Base-by-base conservation (phyloP, 2,797 vertebrate genomes). In the Xenopus petersii region DNA sequence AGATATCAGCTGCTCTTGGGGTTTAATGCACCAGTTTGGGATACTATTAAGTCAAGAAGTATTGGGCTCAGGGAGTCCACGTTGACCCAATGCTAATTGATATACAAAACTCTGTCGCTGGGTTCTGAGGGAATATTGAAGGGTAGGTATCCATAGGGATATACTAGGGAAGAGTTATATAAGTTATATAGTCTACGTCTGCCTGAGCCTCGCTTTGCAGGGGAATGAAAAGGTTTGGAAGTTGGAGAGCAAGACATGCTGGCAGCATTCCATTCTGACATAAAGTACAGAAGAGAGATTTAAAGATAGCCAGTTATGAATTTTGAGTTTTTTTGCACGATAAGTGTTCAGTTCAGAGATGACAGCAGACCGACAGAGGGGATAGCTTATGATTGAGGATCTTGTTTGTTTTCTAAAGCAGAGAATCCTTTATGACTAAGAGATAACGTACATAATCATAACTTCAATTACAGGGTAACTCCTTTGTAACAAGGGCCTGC, bases 181-280 rank as follows among this genome's bases (percentile, higher is more conserved):
- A 42, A 42, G 36, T 42, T 42, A 42, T 42, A 6, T 42, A 42
- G 36, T 9, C 16, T 5, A 54, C 1, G 55, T 26, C 11, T 55
- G 24, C 33, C 67, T 42, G 26, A 56, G 54, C 55, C 54, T 36
- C 6, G 30, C 54, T 30, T 30, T 46, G 16, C 58, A 55, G 46
- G 30, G 36, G 54, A 65, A 51, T 36, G 47, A 30, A 55, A 59
- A 67, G 42, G 7, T 65, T 73, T 51, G 49, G 24, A 30, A 21
- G 10, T 33, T 56, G 64, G 54, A 63, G 46, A 55, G 24, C 12
- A 12, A 48, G 12, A 17, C 33, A 63, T 33, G 17, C 58, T 36
- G 51, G 51, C 61, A 64, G 36, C 70, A 78, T 78, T 78, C 75
- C 75, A 33, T 49, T 64, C 65, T 69, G 75, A 73, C 70, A 73